A percentile compares a stretch with the other conserved stretches of the same genome.
phyloP scores from a whole-genome alignment of 2,797 vertebrate species.

The Sebastes itinus region DNA sequence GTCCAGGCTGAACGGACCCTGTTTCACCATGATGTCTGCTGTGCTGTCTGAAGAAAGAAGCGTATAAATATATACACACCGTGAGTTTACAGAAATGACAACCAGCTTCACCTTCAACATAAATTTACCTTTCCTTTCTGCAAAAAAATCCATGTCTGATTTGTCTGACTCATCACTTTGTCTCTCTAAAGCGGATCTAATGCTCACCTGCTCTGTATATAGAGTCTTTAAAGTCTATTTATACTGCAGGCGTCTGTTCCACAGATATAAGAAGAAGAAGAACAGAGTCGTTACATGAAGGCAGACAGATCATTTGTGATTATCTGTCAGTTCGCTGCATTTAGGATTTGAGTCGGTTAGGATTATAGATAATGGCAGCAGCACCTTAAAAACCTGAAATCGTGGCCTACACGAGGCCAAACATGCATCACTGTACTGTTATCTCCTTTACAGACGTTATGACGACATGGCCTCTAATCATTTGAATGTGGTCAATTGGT shows the following conservation, averaged over 20 bases:
- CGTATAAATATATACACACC: not conserved
- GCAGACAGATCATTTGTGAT: constrained; percentile 27
- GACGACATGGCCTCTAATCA: too few relatives aligned
- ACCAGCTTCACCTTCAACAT: not conserved
- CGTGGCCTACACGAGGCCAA: not conserved
- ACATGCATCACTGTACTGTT: not conserved
- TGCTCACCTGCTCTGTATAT: constrained; percentile 30
- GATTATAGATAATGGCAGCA: constrained; percentile 21
- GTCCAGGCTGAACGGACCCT: constrained; percentile 88
- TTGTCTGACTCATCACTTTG: constrained; percentile 34
- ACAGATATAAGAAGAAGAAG: constrained; percentile 1
- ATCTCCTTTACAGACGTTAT: not conserved
- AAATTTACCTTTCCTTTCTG: not conserved
- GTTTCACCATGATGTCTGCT: constrained; percentile 86
- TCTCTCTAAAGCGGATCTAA: constrained; percentile 14
- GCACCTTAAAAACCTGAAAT: not conserved
- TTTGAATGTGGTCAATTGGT: not conserved
- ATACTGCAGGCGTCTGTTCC: not conserved
- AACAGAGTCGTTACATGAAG: constrained; percentile 13
- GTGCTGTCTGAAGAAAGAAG: constrained; percentile 84
- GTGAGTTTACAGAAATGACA: not conserved
- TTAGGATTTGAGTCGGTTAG: constrained; percentile 14
- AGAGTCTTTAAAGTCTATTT: constrained; percentile 35
- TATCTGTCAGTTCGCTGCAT: constrained; percentile 17
- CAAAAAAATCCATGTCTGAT: constrained; percentile 34